A percentile compares a stretch with the other conserved stretches of the same genome.
Conservation (phyloP, 1,140 invertebrate species). For the Saccostrea glomerata region DNA sequence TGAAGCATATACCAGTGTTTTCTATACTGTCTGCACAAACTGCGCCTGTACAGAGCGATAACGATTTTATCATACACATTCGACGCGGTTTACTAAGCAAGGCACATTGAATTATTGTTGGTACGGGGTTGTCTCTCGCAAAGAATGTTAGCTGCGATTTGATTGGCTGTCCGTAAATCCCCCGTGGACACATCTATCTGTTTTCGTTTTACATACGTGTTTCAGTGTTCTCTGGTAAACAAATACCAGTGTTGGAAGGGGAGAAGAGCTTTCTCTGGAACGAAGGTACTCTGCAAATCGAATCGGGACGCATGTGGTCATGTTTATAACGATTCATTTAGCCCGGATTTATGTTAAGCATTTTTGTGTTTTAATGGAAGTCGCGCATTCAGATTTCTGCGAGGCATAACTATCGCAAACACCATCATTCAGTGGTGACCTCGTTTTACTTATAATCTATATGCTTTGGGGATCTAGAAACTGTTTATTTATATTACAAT, state of each 20-base stretch:
- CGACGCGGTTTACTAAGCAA: slow-evolving; percentile 60
- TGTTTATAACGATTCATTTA: slow-evolving; percentile 30
- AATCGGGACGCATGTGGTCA: slow-evolving; percentile 32
- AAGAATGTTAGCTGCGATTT: slow-evolving; percentile 52
- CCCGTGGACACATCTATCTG: slow-evolving; percentile 63
- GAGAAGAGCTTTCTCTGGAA: slow-evolving; percentile 27
- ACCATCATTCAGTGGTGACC: slow-evolving; percentile 24
- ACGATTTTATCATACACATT: slow-evolving; percentile 59
- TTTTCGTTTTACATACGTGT: slow-evolving; percentile 47
- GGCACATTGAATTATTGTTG: slow-evolving; percentile 63
- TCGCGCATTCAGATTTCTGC: slow-evolving; percentile 16
- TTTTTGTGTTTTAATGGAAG: slow-evolving; percentile 35
- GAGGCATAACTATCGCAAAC: slow-evolving; percentile 32
- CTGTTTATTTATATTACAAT: slow-evolving; percentile 58
- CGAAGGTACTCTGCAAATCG: slow-evolving; percentile 19
- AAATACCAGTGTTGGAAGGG: slow-evolving; percentile 56
- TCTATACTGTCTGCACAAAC: slow-evolving; percentile 30
- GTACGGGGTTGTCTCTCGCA: slow-evolving; percentile 58
- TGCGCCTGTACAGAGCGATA: slow-evolving; percentile 50
- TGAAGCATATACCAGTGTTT: slow-evolving; percentile 8
- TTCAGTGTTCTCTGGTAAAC: slow-evolving; percentile 59
- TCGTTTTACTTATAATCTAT: slow-evolving; percentile 57
- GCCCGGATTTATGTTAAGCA: not conserved
- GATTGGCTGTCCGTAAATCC: slow-evolving; percentile 56
- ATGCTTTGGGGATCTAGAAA: slow-evolving; percentile 62